Evolutionary conservation across 2,113 vertebrate species (phyloP), one percentile per base, ranked within the genome.

Genomic region (Suncus etruscus): DNA sequence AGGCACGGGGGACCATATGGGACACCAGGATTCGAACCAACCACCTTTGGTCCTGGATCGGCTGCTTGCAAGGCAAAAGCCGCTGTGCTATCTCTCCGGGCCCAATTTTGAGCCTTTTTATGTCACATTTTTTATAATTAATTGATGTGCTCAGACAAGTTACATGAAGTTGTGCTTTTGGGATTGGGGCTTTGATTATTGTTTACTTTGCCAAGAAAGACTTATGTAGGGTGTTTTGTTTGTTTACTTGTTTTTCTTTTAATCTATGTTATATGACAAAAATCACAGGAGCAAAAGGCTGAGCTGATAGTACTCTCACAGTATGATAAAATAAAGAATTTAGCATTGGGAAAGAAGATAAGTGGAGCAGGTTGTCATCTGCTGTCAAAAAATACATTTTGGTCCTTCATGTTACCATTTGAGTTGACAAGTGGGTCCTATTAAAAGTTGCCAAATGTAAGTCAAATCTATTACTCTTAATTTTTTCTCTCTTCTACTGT

Each of bases 61-160:
- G n/a, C n/a, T n/a, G n/a, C n/a, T n/a, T n/a, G n/a, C n/a, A n/a
- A n/a, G n/a, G n/a, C n/a, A n/a, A n/a, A n/a, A n/a, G n/a, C n/a
- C n/a, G n/a, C n/a, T n/a, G n/a, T n/a, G n/a, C n/a, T n/a, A n/a
- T n/a, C n/a, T n/a, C n/a, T n/a, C n/a, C n/a, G n/a, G n/a, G n/a
- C n/a, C n/a, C n/a, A n/a, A 72, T 65, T 63, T 81, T 78, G 70
- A 54, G 72, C 29, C n/a, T 63, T 2, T 89, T 75, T 89, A 69
- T 72, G 50, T n/a, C 1, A 72, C 74, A 14, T 29, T 69, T 88
- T 77, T 32, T 7, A 18, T 77, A 86, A 51, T 73, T 25, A 87
- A 63, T 72, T 54, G 31, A 80, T 70, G 54, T 63, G 31, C 20
- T 86, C 6, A 58, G 54, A 61, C 66, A 87, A 58, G 91, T 14